Base-by-base conservation (phyloP, 2,797 vertebrate species). In the Ataeniobius toweri region DNA sequence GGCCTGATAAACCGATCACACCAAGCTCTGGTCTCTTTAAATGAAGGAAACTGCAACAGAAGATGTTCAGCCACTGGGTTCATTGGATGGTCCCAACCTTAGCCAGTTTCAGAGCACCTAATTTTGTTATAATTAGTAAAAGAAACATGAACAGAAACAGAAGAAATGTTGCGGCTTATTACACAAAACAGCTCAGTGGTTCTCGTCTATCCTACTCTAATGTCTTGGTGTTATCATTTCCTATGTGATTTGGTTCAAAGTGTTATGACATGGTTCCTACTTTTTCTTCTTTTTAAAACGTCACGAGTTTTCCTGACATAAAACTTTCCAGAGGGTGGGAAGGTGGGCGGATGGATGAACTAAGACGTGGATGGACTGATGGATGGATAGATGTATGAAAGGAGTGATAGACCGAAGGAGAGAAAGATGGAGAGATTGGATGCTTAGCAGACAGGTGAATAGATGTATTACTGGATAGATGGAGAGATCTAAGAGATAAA, bases 11-110 rank as follows among this genome's bases (percentile, higher is more conserved):
- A 59, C 46, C 74, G 51, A 71, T 73, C 7, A 83, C 56, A 71
- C 48, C 76, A 70, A 76, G 28, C 76, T 31, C 69, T 44, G 78
- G 61, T 61, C 61, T 56, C 67, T 48, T 74, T 55, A 80, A 80
- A 13, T 83, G 85, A 90, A 56, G 80, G 77, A 89, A 90, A 84
- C 59, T 81, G 51, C 28, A 76, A 77, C 80, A 18, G 22, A 82
- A 65, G 16, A 80, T 31, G 46, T 72, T 84, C 2, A 28, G 80
- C 73, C 82, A n/a, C 56, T 88, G 89, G 89, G 85, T 74, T 90
- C 89, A 91, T 77, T 36, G 9, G 14, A 24, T 20, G 81, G 79
- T 73, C 73, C 85, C 82, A 65, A 83, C 68, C 22, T 77, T 67
- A 78, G 79, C 50, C 77, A 74, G 13, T 83, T 84, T 61, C 63